Percentiles rank a stretch among this genome's conserved stretches.
These are phyloP conservation scores for Papilio glaucus DNA, from an alignment of 1,140 invertebrate species.

Conservation along the genomic window DNA sequence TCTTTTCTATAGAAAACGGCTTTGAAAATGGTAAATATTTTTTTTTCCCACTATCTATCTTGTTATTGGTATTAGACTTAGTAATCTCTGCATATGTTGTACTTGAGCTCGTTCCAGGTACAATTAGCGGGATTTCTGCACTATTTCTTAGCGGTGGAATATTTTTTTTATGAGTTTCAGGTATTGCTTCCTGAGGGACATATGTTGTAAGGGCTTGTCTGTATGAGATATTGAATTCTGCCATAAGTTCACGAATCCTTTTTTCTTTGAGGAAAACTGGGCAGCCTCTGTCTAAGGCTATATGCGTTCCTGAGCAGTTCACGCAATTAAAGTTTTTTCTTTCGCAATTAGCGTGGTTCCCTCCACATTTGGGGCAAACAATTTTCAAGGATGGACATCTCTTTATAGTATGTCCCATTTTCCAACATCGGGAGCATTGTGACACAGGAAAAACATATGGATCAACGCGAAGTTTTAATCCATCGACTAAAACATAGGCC, in stretches of 20 bases:
- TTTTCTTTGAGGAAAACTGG: no score
- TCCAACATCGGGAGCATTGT: background rate
- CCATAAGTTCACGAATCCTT: no score
- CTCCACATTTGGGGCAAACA: background rate
- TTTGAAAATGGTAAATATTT: no score
- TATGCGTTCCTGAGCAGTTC: background rate
- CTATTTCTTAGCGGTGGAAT: background rate
- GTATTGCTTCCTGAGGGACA: background rate
- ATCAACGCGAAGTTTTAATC: background rate
- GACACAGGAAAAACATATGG: constrained; percentile 3
- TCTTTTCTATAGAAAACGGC: no score
- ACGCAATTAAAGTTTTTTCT: background rate
- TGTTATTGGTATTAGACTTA: background rate
- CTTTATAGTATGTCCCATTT: background rate
- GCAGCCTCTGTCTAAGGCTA: background rate
- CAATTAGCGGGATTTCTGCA: background rate
- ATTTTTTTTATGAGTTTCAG: background rate
- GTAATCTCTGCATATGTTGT: background rate
- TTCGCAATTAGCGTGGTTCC: background rate
- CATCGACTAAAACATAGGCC: background rate
- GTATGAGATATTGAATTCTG: no score
- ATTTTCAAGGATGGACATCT: background rate
- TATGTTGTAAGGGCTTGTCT: background rate
- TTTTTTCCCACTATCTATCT: no score
- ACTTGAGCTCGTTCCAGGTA: background rate